phyloP scores from a whole-genome alignment of 92 coral and sea anemone genomes.

The Virgularia gustaviana region DNA sequence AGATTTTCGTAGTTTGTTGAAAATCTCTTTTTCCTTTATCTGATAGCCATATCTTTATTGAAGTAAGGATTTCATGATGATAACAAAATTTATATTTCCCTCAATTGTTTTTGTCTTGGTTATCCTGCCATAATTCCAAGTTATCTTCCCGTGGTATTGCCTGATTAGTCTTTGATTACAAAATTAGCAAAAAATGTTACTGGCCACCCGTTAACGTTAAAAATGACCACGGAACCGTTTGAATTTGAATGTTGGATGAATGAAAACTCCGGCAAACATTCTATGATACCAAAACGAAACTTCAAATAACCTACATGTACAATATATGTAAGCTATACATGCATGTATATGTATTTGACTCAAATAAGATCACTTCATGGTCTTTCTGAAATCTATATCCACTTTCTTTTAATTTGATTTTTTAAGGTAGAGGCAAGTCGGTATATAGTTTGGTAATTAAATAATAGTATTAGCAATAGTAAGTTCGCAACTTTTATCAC shows the following conservation, averaged over 20 bases:
- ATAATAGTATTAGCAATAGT: too few relatives aligned
- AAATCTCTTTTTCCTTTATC: too few relatives aligned
- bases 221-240: conserved; percentile 30
- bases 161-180: conserved; percentile 4
- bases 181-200: conserved; percentile 11
- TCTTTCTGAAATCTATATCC: background rate
- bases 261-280: too few relatives aligned
- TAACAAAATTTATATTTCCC: background rate
- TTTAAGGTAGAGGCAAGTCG: too few relatives aligned
- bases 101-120: background rate
- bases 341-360: background rate
- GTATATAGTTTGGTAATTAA: too few relatives aligned
- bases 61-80: too few relatives aligned
- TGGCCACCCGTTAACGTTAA: conserved; percentile 31
- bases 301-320: background rate
- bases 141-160: background rate
- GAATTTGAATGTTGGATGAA: too few relatives aligned
- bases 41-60: too few relatives aligned
- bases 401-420: too few relatives aligned
- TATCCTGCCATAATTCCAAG: background rate
- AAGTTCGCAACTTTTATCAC: too few relatives aligned
- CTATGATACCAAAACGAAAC: background rate
- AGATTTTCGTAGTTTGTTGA: background rate
- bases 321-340: background rate
- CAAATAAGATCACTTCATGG: background rate